These are phyloP conservation scores for Ceratina australensis DNA, from an alignment of 1,140 invertebrate species.

Conservation along the genomic window DNA sequence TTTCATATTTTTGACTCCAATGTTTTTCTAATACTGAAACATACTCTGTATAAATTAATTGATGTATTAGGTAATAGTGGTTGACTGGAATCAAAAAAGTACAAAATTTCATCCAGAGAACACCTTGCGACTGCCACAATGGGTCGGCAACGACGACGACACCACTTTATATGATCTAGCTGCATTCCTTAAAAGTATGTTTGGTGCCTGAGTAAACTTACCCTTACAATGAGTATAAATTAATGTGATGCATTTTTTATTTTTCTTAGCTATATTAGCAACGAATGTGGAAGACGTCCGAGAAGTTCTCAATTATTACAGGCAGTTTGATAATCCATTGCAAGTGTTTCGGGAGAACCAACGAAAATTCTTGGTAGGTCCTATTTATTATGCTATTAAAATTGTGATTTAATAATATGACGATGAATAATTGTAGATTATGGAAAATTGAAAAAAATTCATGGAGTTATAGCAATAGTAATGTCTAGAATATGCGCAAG, in stretches of 20 bases:
- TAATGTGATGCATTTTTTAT: too few species aligned
- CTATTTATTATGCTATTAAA: too few species aligned
- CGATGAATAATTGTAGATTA: too few species aligned
- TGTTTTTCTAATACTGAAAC: too few species aligned
- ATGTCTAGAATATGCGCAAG: too few species aligned
- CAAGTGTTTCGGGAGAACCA: constrained; percentile 94
- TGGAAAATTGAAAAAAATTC: too few species aligned
- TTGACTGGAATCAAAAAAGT: constrained; percentile 96
- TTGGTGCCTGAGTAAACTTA: too few species aligned
- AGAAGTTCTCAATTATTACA: constrained; percentile 95
- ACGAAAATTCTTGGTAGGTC: constrained; percentile 77
- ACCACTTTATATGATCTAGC: constrained; percentile 93
- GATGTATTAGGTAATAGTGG: constrained; percentile 96
- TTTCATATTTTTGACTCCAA: too few species aligned
- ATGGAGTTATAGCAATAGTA: too few species aligned
- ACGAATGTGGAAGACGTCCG: constrained; percentile 96
- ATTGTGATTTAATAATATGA: too few species aligned
- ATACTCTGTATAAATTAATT: too few species aligned
- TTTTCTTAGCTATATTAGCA: constrained; percentile 86
- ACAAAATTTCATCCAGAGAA: constrained; percentile 95
- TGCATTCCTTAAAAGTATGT: constrained; percentile 94
- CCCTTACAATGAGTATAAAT: too few species aligned
- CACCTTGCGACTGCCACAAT: constrained; percentile 91
- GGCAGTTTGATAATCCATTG: constrained; percentile 96
- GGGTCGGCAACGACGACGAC: constrained; percentile 96